Conservation (phyloP, 2,888 invertebrate species). For the Eilema depressum region DNA sequence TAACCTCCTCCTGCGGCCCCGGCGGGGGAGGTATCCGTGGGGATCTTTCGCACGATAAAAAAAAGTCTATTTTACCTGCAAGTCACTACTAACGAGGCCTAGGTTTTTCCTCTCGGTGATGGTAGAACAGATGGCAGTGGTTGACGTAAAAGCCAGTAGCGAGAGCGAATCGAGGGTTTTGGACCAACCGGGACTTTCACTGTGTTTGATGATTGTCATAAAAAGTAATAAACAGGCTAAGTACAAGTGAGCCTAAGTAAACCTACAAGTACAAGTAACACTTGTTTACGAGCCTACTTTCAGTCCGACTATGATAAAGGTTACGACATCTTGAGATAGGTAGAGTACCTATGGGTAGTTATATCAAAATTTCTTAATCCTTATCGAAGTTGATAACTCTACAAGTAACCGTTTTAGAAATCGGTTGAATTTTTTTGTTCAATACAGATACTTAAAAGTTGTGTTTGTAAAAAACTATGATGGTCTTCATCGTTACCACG, state of each 20-base stretch:
- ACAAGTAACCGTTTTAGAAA: too few species aligned
- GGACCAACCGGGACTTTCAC: too few species aligned
- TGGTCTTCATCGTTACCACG: too few species aligned
- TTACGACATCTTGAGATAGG: background rate
- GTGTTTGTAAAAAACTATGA: too few species aligned
- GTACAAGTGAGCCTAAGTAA: too few species aligned
- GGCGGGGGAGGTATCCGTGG: too few species aligned
- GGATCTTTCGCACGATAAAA: too few species aligned
- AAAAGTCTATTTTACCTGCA: too few species aligned
- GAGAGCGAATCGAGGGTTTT: too few species aligned
- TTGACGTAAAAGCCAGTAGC: background rate
- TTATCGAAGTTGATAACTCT: background rate
- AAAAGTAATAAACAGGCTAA: background rate
- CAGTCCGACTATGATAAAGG: background rate
- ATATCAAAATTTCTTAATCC: background rate
- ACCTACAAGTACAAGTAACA: background rate
- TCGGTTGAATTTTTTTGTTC: too few species aligned
- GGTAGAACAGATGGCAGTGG: background rate
- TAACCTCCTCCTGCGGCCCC: too few species aligned
- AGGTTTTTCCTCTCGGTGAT: background rate
- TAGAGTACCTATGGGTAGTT: background rate
- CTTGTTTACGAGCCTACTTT: background rate
- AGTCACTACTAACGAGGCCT: background rate
- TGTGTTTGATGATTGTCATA: background rate
- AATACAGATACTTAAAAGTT: too few species aligned